phyloP scores from a whole-genome alignment of 2,113 vertebrate genomes.

The Cacatua alba region DNA sequence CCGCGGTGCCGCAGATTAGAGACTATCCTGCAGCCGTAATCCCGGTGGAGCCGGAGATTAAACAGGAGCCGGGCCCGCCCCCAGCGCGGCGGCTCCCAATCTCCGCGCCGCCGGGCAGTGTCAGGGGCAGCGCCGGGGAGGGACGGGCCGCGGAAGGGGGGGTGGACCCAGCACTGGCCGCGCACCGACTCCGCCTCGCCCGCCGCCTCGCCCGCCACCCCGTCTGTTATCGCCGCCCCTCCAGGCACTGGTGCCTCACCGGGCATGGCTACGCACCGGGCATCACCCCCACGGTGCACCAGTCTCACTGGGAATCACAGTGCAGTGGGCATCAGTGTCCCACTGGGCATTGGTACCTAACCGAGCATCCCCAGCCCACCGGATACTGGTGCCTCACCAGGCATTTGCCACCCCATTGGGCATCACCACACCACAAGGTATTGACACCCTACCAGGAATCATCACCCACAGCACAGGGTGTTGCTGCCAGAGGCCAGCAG shows the following conservation, averaged over 20 bases:
- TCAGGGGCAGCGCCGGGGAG: not conserved
- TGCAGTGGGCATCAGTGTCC: not conserved
- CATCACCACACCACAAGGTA: not conserved
- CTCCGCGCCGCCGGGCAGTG: not conserved
- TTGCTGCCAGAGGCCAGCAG: not conserved
- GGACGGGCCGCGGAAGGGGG: not conserved
- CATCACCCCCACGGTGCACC: not conserved
- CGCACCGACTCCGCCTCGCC: not conserved
- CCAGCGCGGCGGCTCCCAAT: slow-evolving; percentile 20
- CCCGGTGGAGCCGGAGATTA: slow-evolving; percentile 60
- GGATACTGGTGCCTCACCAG: not conserved
- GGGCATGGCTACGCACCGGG: not conserved
- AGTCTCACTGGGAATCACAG: not conserved
- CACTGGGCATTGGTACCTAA: not conserved
- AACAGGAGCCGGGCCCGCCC: slow-evolving; percentile 46
- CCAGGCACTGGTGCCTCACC: no score
- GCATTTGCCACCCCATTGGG: rapidly evolving
- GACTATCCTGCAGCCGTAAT: slow-evolving; percentile 11
- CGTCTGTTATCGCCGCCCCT: not conserved
- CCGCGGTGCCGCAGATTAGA: not conserved
- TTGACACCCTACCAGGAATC: rapidly evolving
- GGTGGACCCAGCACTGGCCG: not conserved
- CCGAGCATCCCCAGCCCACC: not conserved
- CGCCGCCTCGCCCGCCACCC: not conserved
- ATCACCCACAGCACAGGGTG: not conserved